These are phyloP conservation scores for Canis aureus DNA, from an alignment of 2,113 vertebrate species.

Conservation along the genomic window DNA sequence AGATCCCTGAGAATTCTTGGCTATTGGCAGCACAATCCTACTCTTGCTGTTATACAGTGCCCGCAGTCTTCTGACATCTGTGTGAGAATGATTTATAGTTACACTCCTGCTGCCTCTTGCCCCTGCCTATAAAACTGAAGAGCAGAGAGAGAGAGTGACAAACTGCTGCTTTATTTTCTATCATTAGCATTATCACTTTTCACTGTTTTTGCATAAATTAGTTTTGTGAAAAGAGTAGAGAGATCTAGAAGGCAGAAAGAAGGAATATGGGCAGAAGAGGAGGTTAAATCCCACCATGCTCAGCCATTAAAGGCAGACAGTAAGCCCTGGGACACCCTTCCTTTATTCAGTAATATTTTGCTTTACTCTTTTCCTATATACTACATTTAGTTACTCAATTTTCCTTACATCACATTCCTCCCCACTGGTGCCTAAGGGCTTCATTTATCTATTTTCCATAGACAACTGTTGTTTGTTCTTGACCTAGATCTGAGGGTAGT, in stretches of 20 bases:
- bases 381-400: neutral
- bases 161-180: neutral
- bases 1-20: neutral
- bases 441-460: neutral
- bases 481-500: neutral
- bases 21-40: neutral
- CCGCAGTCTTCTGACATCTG: neutral
- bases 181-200: neutral
- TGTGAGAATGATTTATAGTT: neutral
- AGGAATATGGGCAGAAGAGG: accelerated
- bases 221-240: neutral
- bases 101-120: neutral
- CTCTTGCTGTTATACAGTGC: neutral
- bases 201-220: slow-evolving; percentile 39
- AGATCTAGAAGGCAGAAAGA: neutral
- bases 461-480: neutral
- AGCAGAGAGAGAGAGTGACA: neutral
- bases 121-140: slow-evolving; percentile 2
- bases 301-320: too few species aligned
- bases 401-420: neutral
- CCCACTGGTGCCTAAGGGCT: neutral
- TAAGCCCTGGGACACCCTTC: neutral
- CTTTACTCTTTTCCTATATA: neutral
- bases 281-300: neutral
- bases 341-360: neutral